Evolutionary conservation across 2,797 vertebrate species (phyloP), one percentile per base, ranked within the genome.

Genomic region (Calcarius lapponicus): DNA sequence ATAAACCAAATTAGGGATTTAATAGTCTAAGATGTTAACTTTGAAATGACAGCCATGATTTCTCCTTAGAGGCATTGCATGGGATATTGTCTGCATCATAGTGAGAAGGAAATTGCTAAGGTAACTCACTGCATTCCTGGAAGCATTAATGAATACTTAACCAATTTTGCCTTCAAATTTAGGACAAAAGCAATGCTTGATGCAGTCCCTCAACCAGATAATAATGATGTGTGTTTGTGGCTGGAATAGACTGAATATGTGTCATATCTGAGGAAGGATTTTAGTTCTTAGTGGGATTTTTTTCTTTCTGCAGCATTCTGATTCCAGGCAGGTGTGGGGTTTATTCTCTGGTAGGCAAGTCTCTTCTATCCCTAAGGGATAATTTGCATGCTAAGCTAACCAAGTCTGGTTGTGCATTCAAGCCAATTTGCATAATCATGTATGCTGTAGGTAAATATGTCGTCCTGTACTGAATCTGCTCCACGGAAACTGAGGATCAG

Each of bases 11-110:
- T 94, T 71, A 87, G 85, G 72, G 70, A 45, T 66, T 53, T 80
- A 90, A 73, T 92, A 61, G 36, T 31, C 40, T 58, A 86, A 86
- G 84, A 91, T 92, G 75, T 97, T 93, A 94, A 85, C 42, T 94
- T 79, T 57, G 71, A 92, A 92, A 69, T 61, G 57, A 82, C 25
- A 50, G 71, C 34, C 10, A 15, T 60, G 76, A 86, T 92, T 88
- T 94, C 60, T 91, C 53, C 75, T 88, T 22, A 58, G 93, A 47
- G 31, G 53, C 73, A 70, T 65, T 80, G 64, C 79, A 28, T 81
- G 75, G n/a, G 24, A 70, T 65, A 24, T 56, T 81, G 60, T 89
- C 80, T 82, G 29, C 53, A 64, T 91, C 73, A 56, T 1, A 50
- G 54, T 7, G 31, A 80, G 76, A 93, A 60, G 51, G 36, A 93